A percentile compares a stretch with the other conserved stretches of the same genome.
These are phyloP conservation scores for Orcinus orca DNA, from an alignment of 2,113 vertebrate species.

Conservation along the genomic window DNA sequence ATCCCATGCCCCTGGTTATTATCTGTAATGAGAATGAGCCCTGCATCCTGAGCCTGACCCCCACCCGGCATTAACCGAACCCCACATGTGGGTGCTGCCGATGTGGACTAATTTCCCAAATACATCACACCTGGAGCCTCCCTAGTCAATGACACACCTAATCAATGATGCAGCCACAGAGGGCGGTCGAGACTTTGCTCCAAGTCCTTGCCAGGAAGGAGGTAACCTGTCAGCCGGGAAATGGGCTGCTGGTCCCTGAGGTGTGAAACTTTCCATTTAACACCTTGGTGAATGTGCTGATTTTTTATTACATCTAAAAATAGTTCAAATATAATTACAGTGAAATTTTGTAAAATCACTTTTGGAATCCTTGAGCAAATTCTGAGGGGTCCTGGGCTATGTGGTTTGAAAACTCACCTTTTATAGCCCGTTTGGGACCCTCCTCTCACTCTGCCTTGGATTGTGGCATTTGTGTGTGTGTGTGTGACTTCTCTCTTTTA, in stretches of 20 bases:
- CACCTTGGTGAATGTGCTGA: neutral
- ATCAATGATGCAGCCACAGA: neutral
- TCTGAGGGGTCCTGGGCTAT: neutral
- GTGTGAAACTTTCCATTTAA: neutral
- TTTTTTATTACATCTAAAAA: neutral
- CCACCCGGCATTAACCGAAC: rapidly evolving
- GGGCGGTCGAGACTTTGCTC: neutral
- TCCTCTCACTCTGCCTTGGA: neutral
- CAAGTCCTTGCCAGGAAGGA: neutral
- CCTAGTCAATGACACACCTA: rapidly evolving
- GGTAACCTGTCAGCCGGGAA: neutral
- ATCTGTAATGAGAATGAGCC: neutral
- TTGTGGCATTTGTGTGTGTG: neutral
- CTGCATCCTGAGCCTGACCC: neutral
- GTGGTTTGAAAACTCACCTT: neutral
- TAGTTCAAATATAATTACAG: neutral
- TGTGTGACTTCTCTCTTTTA: too few relatives aligned
- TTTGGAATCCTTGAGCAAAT: neutral
- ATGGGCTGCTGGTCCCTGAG: neutral
- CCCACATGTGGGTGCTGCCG: rapidly evolving
- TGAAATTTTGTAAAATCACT: neutral
- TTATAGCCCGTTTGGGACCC: neutral
- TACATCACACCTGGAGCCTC: rapidly evolving
- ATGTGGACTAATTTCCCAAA: neutral
- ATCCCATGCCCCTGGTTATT: rapidly evolving